phyloP scores from a whole-genome alignment of 2,113 vertebrate genomes.

The Machaerirhynchus nigripectus region DNA sequence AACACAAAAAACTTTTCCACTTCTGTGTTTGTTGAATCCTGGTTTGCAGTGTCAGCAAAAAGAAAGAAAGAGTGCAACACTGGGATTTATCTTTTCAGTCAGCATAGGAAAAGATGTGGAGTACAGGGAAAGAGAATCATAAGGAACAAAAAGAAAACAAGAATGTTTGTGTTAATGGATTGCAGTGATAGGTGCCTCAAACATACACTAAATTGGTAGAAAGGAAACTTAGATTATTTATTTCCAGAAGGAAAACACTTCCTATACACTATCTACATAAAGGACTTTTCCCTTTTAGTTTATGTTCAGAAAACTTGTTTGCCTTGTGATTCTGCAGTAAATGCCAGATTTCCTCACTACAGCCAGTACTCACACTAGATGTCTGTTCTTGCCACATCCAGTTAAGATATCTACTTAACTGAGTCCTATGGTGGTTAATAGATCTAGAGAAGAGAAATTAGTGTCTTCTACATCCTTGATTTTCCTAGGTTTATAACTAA shows the following conservation, averaged over 20 bases:
- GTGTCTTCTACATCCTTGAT: background rate
- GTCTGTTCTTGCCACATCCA: background rate
- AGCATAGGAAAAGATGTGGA: background rate
- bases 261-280: background rate
- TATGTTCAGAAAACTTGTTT: background rate
- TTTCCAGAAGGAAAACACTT: background rate
- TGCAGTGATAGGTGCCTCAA: background rate
- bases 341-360: background rate
- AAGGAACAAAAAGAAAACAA: background rate
- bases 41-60: background rate
- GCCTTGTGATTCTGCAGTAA: background rate
- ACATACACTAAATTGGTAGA: background rate
- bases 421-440: background rate
- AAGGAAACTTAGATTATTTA: background rate
- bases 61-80: background rate
- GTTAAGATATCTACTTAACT: background rate
- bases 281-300: background rate
- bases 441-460: background rate
- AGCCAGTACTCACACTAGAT: background rate
- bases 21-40: background rate
- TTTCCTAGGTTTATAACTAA: background rate
- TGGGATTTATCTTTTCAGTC: background rate
- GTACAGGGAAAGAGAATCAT: background rate
- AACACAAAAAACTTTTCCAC: background rate
- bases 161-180: background rate